A percentile compares a stretch with the other conserved stretches of the same genome.
These are phyloP conservation scores for Lordiphosa fenestrarum DNA, from an alignment of 2,888 invertebrate species.

Conservation along the genomic window DNA sequence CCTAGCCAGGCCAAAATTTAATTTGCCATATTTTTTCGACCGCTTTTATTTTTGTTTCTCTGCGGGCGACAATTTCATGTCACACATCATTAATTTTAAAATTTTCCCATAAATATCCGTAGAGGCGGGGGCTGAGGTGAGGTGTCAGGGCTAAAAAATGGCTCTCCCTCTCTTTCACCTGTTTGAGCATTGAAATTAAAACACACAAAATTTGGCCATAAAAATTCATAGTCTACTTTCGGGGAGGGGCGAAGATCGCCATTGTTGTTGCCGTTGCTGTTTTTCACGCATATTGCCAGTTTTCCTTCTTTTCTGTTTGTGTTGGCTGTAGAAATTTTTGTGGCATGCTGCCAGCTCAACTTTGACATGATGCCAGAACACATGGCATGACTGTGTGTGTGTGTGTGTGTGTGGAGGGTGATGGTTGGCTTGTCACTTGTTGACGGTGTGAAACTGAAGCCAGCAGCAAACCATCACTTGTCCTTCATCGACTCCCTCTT, in stretches of 20 bases:
- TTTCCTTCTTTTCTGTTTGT: conserved; percentile 24
- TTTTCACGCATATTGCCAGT: conserved; percentile 14
- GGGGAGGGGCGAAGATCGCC: background rate
- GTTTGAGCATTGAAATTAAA: conserved; percentile 14
- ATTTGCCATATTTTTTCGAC: conserved; percentile 43
- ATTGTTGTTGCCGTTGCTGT: conserved; percentile 11
- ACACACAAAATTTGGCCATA: conserved; percentile 14
- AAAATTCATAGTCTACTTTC: conserved; percentile 27
- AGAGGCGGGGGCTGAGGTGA: conserved; percentile 15
- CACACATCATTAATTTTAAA: conserved; percentile 72
- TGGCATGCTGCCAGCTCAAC: conserved; percentile 63
- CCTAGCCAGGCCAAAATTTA: conserved; percentile 40
- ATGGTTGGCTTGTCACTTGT: conserved; percentile 60
- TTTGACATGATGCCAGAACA: conserved; percentile 55
- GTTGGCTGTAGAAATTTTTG: conserved; percentile 49
- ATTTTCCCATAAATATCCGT: conserved; percentile 69
- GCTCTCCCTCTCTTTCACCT: background rate
- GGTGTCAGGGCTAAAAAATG: conserved; percentile 1
- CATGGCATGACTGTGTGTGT: conserved; percentile 10
- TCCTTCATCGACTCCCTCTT: conserved; percentile 12
- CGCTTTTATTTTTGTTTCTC: conserved; percentile 6
- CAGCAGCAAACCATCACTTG: conserved; percentile 34
- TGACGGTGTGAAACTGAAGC: conserved; percentile 67
- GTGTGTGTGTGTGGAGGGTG: conserved; percentile 31
- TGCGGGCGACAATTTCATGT: conserved; percentile 54